These are phyloP conservation scores for Drosophila hawaiiensis DNA, from an alignment of 2,888 invertebrate genomes.

Conservation along the genomic window DNA sequence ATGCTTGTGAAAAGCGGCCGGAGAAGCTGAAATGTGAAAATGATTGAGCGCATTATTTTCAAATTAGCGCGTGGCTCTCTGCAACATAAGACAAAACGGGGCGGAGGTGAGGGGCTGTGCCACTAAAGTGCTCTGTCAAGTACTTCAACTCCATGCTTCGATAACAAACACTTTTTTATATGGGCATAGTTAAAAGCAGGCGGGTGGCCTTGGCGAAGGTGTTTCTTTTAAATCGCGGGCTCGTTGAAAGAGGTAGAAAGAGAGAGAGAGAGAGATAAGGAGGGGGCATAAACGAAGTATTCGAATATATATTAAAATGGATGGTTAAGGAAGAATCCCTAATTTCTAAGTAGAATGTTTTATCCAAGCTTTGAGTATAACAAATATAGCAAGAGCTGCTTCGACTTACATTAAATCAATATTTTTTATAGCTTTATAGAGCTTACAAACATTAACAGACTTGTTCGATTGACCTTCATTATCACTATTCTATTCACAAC, in stretches of 20 bases:
- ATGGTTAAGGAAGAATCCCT: neutral
- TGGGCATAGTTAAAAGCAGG: constrained; percentile 34
- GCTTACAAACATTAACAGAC: neutral
- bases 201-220: constrained; percentile 58
- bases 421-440: neutral
- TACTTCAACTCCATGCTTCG: constrained; percentile 46
- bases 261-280: neutral
- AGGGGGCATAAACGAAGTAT: constrained; percentile 1
- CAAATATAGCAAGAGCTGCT: neutral
- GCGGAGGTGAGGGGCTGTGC: neutral
- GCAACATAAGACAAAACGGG: constrained; percentile 20
- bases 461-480: neutral
- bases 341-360: neutral
- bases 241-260: neutral
- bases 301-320: neutral
- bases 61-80: constrained; percentile 79
- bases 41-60: constrained; percentile 82
- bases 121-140: constrained; percentile 21
- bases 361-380: neutral
- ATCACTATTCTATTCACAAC: neutral
- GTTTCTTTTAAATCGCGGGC: constrained; percentile 18
- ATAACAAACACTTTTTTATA: constrained; percentile 44
- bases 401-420: neutral
- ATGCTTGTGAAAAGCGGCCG: constrained; percentile 40
- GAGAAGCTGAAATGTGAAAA: constrained; percentile 71